Conservation (phyloP, 2,888 invertebrate species). For the Galeruca laticollis region DNA sequence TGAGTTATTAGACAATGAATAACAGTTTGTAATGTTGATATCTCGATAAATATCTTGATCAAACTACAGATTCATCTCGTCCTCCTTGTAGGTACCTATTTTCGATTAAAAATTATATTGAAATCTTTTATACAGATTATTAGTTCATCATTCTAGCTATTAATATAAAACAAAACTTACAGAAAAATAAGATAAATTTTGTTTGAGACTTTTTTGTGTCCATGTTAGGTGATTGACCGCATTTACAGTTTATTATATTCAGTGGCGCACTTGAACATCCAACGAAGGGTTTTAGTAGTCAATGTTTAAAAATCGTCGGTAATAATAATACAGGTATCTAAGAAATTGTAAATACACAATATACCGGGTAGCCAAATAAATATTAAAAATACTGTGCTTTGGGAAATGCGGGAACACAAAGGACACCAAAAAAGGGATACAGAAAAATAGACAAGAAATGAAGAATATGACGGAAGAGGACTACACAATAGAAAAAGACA, state of each 20-base stretch:
- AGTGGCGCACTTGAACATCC: constrained; percentile 13
- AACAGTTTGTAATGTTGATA: background rate
- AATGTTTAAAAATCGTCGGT: too few species aligned
- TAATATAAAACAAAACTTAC: background rate
- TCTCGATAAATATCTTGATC: background rate
- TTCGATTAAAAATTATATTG: background rate
- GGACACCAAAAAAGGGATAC: too few species aligned
- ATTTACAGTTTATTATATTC: constrained; percentile 33
- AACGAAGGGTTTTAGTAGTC: too few species aligned
- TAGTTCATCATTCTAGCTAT: constrained; percentile 4
- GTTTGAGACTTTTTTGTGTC: constrained; percentile 24
- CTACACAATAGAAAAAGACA: too few species aligned
- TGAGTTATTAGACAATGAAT: too few species aligned
- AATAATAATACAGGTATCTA: too few species aligned
- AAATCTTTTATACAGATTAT: background rate
- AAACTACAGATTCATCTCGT: background rate
- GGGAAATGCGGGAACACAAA: too few species aligned
- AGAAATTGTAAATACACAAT: too few species aligned
- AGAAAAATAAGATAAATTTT: constrained; percentile 8
- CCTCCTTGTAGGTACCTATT: background rate
- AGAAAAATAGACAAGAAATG: too few species aligned
- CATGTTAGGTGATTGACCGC: constrained; percentile 54
- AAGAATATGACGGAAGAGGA: too few species aligned
- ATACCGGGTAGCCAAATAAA: too few species aligned
- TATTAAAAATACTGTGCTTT: too few species aligned